phyloP scores from a whole-genome alignment of 64 coral and sea anemone genomes.

The Acropora yongei region DNA sequence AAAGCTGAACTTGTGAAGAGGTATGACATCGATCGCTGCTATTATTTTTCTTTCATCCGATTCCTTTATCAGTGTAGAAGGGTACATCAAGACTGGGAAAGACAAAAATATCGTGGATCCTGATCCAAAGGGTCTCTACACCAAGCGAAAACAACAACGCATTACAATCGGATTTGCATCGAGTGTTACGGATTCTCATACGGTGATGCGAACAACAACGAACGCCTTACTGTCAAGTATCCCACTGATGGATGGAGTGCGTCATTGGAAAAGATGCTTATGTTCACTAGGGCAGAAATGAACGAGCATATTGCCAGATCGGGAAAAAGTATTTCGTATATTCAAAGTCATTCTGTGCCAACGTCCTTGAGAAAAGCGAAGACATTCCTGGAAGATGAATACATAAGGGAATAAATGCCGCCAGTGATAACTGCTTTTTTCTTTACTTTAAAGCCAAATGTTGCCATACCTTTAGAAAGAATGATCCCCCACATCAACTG shows the following conservation, averaged over 20 bases:
- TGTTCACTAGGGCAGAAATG: too few relatives aligned
- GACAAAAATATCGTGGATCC: conserved; percentile 55
- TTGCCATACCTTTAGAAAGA: conserved; percentile 34
- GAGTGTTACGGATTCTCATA: conserved; percentile 19
- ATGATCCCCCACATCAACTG: conserved; percentile 25
- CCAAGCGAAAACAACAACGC: conserved; percentile 29
- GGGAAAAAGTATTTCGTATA: conserved; percentile 30
- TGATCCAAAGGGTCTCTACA: conserved; percentile 60
- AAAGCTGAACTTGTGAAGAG: too few relatives aligned
- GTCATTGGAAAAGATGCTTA: too few relatives aligned
- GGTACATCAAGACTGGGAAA: too few relatives aligned
- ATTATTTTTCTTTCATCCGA: background rate
- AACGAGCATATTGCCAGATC: too few relatives aligned
- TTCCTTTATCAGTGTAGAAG: conserved; percentile 50
- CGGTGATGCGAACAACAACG: background rate
- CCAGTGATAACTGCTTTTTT: background rate
- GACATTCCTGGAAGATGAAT: conserved; percentile 19
- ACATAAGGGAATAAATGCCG: background rate
- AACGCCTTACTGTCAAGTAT: background rate
- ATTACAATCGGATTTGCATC: background rate
- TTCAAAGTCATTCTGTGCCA: conserved; percentile 23
- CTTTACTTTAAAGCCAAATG: conserved; percentile 33
- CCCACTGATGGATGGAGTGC: too few relatives aligned
- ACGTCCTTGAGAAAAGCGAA: conserved; percentile 39
- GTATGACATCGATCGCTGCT: too few relatives aligned